Conservation (phyloP, 2,797 vertebrate genomes). For the Urophycis tenuis region DNA sequence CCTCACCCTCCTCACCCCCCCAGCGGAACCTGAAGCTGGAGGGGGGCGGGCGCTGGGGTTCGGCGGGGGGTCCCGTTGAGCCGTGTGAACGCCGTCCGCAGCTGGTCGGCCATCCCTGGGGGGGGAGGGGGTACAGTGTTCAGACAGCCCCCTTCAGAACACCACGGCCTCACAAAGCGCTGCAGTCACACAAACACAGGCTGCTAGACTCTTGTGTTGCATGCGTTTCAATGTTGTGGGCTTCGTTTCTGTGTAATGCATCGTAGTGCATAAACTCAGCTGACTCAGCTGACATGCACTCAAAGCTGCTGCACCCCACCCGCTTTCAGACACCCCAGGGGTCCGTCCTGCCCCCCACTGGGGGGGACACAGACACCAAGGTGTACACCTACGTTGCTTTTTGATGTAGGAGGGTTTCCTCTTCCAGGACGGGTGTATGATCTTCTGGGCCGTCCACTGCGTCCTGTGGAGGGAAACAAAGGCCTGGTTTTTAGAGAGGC, state of each 20-base stretch:
- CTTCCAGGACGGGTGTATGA: not conserved
- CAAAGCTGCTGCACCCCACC: not conserved
- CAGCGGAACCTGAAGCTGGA: conserved; percentile 59
- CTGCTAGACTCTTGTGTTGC: no score
- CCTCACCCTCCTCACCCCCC: conserved; percentile 42
- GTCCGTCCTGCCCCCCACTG: not conserved
- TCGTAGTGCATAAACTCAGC: not conserved
- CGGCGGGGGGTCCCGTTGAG: conserved; percentile 23
- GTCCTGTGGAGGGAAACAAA: not conserved
- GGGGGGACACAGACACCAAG: not conserved
- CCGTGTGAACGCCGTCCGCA: conserved; percentile 46
- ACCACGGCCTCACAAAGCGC: not conserved
- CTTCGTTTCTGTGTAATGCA: not conserved
- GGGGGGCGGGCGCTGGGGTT: accelerated
- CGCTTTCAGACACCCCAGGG: not conserved
- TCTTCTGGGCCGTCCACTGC: not conserved
- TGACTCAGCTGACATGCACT: not conserved
- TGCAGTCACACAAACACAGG: no score
- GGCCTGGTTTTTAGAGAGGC: not conserved
- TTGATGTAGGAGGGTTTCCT: not conserved
- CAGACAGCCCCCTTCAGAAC: not conserved
- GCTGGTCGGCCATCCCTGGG: conserved; percentile 45
- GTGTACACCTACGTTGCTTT: not conserved
- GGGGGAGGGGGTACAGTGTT: not conserved
- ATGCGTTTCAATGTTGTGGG: no score